A percentile compares a stretch with the other conserved stretches of the same genome.
Conservation (phyloP, 2,888 invertebrate genomes). For the Parelbella ahira region DNA sequence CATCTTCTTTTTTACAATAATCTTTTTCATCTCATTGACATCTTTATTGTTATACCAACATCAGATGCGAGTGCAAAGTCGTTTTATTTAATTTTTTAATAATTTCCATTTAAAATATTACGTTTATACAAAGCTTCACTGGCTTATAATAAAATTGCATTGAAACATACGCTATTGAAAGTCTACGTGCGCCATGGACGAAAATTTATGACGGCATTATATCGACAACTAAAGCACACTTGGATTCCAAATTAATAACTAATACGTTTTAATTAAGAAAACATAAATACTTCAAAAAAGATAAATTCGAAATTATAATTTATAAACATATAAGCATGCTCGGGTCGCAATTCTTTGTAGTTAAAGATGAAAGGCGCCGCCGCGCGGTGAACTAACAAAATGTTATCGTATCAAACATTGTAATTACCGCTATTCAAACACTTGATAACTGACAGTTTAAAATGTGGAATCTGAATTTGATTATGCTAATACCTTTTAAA, state of each 20-base stretch:
- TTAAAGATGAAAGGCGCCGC: constrained; percentile 22
- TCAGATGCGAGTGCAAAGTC: too few relatives aligned
- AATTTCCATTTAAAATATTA: too few relatives aligned
- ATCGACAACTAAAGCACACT: not conserved
- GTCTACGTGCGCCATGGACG: too few relatives aligned
- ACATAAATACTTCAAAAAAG: constrained; percentile 1
- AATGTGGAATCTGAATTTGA: constrained; percentile 35
- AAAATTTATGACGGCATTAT: too few relatives aligned
- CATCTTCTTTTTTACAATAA: too few relatives aligned
- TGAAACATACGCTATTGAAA: too few relatives aligned
- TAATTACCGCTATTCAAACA: constrained; percentile 26
- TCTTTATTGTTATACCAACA: too few relatives aligned
- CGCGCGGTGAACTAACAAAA: constrained; percentile 3
- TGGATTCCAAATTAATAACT: not conserved
- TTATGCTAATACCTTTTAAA: constrained; percentile 39
- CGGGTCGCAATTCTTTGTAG: constrained; percentile 7
- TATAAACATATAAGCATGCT: constrained; percentile 10
- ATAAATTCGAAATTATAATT: constrained; percentile 11
- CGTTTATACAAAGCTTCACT: too few relatives aligned
- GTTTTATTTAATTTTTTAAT: too few relatives aligned
- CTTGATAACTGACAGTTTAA: constrained; percentile 28
- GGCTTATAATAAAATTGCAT: too few relatives aligned
- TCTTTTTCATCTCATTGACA: too few relatives aligned
- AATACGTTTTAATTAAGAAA: constrained; percentile 4
- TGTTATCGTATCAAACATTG: constrained; percentile 23